These are phyloP conservation scores for Trissolcus japonicus DNA, from an alignment of 2,888 invertebrate species.

Conservation along the genomic window DNA sequence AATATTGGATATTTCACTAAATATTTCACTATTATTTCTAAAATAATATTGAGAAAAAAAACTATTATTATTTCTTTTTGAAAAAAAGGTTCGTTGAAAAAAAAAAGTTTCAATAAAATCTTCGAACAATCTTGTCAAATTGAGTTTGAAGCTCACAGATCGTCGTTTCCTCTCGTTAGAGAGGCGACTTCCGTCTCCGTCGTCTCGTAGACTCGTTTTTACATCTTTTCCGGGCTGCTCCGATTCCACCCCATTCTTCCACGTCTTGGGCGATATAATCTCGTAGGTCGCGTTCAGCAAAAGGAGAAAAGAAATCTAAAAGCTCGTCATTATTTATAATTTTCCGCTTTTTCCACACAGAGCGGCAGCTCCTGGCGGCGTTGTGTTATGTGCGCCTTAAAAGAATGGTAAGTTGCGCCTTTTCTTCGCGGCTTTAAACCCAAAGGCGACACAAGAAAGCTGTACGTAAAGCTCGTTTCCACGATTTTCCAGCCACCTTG, in stretches of 20 bases:
- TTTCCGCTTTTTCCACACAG: slow-evolving; percentile 68
- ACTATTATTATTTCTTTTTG: slow-evolving; percentile 9
- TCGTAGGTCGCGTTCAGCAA: slow-evolving; percentile 48
- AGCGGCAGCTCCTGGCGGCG: slow-evolving; percentile 57
- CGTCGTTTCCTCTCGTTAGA: slow-evolving; percentile 59
- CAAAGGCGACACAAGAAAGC: slow-evolving; percentile 39
- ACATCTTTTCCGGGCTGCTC: slow-evolving; percentile 56
- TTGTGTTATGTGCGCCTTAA: slow-evolving; percentile 64
- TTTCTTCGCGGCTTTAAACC: slow-evolving; percentile 39
- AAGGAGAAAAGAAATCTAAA: slow-evolving; percentile 57
- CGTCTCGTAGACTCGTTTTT: slow-evolving; percentile 54
- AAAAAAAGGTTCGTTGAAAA: slow-evolving; percentile 14
- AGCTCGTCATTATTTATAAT: slow-evolving; percentile 75
- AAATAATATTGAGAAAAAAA: slow-evolving; percentile 7
- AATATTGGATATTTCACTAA: background rate
- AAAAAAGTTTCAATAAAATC: slow-evolving; percentile 37
- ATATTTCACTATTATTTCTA: background rate
- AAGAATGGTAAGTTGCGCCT: slow-evolving; percentile 64
- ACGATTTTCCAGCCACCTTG: background rate
- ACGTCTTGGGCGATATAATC: slow-evolving; percentile 50
- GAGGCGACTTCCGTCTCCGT: slow-evolving; percentile 51
- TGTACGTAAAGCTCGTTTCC: slow-evolving; percentile 21
- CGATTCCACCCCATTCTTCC: slow-evolving; percentile 54
- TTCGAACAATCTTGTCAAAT: slow-evolving; percentile 54
- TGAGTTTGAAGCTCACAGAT: slow-evolving; percentile 52